phyloP scores from a whole-genome alignment of 2,888 invertebrate species.

The Phalera bucephala region DNA sequence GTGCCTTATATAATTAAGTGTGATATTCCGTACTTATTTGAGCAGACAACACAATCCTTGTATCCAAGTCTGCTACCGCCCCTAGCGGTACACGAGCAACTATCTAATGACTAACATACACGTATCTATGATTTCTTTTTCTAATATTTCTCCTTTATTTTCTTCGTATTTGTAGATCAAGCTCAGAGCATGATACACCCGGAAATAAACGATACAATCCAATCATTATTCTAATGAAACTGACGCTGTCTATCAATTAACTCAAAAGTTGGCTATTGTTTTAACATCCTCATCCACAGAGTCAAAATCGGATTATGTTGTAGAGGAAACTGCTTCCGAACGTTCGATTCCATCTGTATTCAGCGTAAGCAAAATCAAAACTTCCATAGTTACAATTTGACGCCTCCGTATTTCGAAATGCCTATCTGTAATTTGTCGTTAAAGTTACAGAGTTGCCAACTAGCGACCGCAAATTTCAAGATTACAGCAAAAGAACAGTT shows the following conservation, averaged over 20 bases:
- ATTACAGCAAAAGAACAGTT: slow-evolving; percentile 9
- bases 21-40: slow-evolving; percentile 5
- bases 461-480: slow-evolving; percentile 8
- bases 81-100: slow-evolving; percentile 24
- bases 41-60: slow-evolving; percentile 6
- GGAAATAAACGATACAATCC: no score
- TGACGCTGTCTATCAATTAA: no score
- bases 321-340: not conserved
- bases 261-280: slow-evolving; percentile 11
- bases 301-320: slow-evolving; percentile 11
- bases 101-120: slow-evolving; percentile 18
- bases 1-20: no score
- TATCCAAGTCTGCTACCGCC: slow-evolving; percentile 15
- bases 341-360: no score
- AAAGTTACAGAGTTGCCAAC: slow-evolving; percentile 4
- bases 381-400: slow-evolving; percentile 7
- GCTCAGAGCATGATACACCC: slow-evolving; percentile 15
- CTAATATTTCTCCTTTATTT: slow-evolving; percentile 10
- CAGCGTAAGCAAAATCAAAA: no score
- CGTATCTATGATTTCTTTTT: slow-evolving; percentile 11
- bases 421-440: not conserved
- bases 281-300: slow-evolving; percentile 6
- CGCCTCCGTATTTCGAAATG: not conserved
- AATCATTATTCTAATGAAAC: no score
- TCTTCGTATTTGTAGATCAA: slow-evolving; percentile 10